phyloP scores from a whole-genome alignment of 2,113 vertebrate genomes.

The Xiphophorus couchianus region DNA sequence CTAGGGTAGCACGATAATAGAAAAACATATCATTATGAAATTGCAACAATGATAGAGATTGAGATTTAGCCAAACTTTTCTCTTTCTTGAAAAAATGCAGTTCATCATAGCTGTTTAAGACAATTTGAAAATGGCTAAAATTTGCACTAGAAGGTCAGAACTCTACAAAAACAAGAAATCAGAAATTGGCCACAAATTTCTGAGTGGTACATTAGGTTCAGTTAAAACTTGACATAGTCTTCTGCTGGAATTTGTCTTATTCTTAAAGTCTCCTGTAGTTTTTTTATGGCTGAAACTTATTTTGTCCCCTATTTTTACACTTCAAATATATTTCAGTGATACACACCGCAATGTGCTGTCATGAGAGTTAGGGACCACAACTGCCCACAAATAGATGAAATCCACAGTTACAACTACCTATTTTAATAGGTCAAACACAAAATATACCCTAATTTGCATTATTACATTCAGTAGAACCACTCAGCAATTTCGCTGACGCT shows the following conservation, averaged over 20 bases:
- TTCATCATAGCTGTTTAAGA: neutral
- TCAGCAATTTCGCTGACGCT: no score
- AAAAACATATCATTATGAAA: no score
- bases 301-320: neutral
- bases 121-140: neutral
- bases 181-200: neutral
- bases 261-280: neutral
- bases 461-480: no score
- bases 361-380: neutral
- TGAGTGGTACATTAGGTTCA: neutral
- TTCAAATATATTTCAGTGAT: neutral
- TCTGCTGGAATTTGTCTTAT: neutral
- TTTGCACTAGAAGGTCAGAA: neutral
- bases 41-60: no score
- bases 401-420: no score
- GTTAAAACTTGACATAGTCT: neutral
- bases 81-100: no score
- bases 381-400: no score
- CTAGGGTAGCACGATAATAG: no score
- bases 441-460: no score
- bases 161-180: neutral
- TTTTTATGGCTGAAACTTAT: neutral
- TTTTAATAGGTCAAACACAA: no score
- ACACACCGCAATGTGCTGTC: neutral
- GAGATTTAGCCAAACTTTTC: no score